Percentiles rank a stretch among this genome's conserved stretches.
Conservation (phyloP, 2,888 invertebrate genomes). For the Ctenicera cuprea region DNA sequence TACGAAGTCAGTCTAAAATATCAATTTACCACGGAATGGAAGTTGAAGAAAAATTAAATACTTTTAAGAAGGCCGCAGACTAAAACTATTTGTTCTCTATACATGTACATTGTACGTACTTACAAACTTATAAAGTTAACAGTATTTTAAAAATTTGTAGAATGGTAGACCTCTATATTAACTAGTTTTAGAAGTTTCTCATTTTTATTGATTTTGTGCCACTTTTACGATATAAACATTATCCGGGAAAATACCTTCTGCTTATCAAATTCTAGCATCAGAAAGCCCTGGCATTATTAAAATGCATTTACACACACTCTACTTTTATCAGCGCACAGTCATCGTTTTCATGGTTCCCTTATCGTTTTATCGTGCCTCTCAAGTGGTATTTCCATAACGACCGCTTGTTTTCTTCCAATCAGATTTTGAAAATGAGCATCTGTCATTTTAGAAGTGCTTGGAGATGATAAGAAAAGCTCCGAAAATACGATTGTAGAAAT, state of each 20-base stretch:
- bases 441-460: slow-evolving; percentile 21
- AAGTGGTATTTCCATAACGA: slow-evolving; percentile 31
- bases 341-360: slow-evolving; percentile 15
- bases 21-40: too few relatives aligned
- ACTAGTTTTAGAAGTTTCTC: slow-evolving; percentile 11
- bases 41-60: too few relatives aligned
- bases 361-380: slow-evolving; percentile 17
- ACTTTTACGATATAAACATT: slow-evolving; percentile 5
- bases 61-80: too few relatives aligned
- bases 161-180: slow-evolving; percentile 12
- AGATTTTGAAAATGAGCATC: slow-evolving; percentile 29
- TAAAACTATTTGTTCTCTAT: background rate
- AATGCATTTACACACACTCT: slow-evolving; percentile 18
- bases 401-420: slow-evolving; percentile 26
- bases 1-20: too few relatives aligned
- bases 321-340: background rate
- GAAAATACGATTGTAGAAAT: slow-evolving; percentile 9
- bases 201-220: slow-evolving; percentile 12
- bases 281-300: slow-evolving; percentile 1
- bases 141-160: slow-evolving; percentile 21
- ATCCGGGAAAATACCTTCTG: background rate
- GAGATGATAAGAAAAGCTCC: slow-evolving; percentile 10
- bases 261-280: background rate
- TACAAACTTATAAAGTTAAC: slow-evolving; percentile 12
- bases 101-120: slow-evolving; percentile 16